Evolutionary conservation across 2,797 vertebrate species (phyloP), one percentile per base, ranked within the genome.

Genomic region (Centroberyx gerrardi): DNA sequence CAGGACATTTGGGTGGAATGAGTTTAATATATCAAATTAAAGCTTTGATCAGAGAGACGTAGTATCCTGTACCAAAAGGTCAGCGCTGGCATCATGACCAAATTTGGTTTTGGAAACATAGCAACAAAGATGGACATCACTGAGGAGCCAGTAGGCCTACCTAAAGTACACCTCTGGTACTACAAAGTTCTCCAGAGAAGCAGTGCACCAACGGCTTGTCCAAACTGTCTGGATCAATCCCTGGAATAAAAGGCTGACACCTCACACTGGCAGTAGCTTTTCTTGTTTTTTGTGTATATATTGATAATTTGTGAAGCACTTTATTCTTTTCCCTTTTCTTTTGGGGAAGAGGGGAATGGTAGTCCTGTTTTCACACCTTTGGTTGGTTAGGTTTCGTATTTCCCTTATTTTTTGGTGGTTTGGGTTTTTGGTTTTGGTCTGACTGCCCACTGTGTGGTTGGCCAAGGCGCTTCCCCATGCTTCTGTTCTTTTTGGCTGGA

Each of bases 341-440:
- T 51, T 5, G 3, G 2, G 5, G 5, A 46, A 31, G 29, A 63
- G 53, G 55, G 59, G 9, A 55, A 40, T 5, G 2, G 49, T 36
- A 22, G 15, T 27, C 31, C 33, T 73, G 71, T 74, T 73, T 78
- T 67, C 6, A 62, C 52, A 46, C 42, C 5, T 84, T 56, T 31
- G 27, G 65, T 48, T 80, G 53, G 42, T 76, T 36, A 22, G 18
- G 42, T 42, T 22, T 66, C 69, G 10, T 36, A 0, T 83, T 70
- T 61, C 80, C 56, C 6, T 40, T 77, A 40, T 27, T 75, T 62
- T 62, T 72, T 14, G 5, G 61, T 2, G 58, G 55, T 55, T 27
- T 14, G 28, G 33, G n/a, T 10, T 67, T 46, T 68, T 48, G 22
- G 8, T 48, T 8, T 8, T 31, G 3, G 7, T 58, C 33, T 29